Conservation (phyloP, 2,113 vertebrate genomes). For the Eudyptes chrysolophus region DNA sequence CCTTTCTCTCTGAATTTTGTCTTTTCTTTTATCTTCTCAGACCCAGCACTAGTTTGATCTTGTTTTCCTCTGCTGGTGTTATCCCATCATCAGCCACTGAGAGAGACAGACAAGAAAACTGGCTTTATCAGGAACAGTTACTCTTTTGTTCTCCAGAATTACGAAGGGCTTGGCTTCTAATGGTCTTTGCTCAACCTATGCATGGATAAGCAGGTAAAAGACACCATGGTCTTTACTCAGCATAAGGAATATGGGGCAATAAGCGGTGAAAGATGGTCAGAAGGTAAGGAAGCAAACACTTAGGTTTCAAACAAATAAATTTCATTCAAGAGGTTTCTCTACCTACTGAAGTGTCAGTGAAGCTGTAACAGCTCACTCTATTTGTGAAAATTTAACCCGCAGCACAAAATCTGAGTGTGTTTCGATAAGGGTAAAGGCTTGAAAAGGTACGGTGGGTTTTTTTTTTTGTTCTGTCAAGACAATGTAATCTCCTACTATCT, state of each 20-base stretch:
- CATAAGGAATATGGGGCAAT: background rate
- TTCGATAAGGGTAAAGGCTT: background rate
- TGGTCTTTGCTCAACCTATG: background rate
- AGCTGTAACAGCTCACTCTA: background rate
- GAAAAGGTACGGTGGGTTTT: rapidly evolving
- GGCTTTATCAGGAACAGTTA: background rate
- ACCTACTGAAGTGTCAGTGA: background rate
- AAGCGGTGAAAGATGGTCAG: background rate
- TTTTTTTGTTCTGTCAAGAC: background rate
- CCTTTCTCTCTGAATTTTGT: background rate
- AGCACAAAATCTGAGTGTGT: background rate
- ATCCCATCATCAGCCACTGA: background rate
- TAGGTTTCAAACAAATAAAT: background rate
- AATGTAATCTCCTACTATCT: background rate
- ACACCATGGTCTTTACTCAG: background rate
- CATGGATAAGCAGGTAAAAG: background rate
- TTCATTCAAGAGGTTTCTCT: background rate
- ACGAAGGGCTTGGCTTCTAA: background rate
- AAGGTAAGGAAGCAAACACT: background rate
- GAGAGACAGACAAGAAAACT: background rate
- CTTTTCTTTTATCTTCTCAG: background rate
- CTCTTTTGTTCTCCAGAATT: background rate
- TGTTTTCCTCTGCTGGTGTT: background rate
- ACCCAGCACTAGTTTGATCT: background rate
- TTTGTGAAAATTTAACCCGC: background rate